phyloP scores from a whole-genome alignment of 2,113 vertebrate species.

The Xerus inauris region DNA sequence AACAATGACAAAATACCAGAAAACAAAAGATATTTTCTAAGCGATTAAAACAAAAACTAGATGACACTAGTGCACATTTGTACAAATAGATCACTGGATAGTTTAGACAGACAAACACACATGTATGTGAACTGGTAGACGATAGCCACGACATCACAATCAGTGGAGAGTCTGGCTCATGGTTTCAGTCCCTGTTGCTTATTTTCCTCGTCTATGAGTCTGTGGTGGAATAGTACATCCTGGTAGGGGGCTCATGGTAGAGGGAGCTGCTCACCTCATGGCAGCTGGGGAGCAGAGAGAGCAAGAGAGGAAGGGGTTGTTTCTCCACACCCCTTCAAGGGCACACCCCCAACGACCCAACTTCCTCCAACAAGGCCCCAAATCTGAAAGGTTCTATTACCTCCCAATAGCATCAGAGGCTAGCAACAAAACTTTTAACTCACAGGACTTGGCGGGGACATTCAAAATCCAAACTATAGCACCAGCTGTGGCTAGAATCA shows the following conservation, averaged over 20 bases:
- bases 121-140: not conserved
- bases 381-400: not conserved
- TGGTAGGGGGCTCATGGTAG: too few species aligned
- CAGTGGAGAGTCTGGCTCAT: not conserved
- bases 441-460: too few species aligned
- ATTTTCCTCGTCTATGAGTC: not conserved
- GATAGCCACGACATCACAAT: not conserved
- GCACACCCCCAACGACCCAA: not conserved
- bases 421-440: not conserved
- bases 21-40: conserved; percentile 4
- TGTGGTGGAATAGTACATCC: not conserved
- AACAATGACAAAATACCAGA: not conserved
- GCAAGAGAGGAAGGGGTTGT: not conserved
- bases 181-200: not conserved
- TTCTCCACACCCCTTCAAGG: not conserved
- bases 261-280: not conserved
- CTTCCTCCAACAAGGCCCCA: not conserved
- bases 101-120: not conserved
- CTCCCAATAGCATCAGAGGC: not conserved
- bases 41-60: not conserved
- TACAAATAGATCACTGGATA: not conserved
- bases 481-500: not conserved
- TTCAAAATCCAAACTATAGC: not conserved
- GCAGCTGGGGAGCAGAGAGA: not conserved
- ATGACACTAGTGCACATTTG: not conserved